A percentile compares a stretch with the other conserved stretches of the same genome.
phyloP scores from a whole-genome alignment of 2,797 vertebrate species.

The Silurus lanzhouensis region DNA sequence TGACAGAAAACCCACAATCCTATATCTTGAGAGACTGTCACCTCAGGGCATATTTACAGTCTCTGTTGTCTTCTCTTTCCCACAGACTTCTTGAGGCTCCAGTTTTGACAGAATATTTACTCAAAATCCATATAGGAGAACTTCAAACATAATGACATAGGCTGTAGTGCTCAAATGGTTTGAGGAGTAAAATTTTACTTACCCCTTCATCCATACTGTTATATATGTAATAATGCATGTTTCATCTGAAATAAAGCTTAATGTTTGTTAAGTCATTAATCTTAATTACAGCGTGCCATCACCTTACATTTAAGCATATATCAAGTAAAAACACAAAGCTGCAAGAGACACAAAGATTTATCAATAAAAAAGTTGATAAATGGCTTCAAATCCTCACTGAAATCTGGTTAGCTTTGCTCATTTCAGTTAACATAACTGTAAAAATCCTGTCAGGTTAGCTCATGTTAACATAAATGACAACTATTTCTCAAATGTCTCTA shows the following conservation, averaged over 20 bases:
- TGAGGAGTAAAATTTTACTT: background rate
- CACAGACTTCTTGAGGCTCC: conserved; percentile 39
- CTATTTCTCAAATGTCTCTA: background rate
- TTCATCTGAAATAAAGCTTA: background rate
- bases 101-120: background rate
- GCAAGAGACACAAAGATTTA: background rate
- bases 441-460: background rate
- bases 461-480: background rate
- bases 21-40: conserved; percentile 61
- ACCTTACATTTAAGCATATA: background rate
- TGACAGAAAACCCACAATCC: conserved; percentile 59
- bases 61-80: conserved; percentile 45
- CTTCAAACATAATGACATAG: background rate
- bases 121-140: background rate
- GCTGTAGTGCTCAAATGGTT: background rate
- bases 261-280: background rate
- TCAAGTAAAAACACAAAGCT: background rate
- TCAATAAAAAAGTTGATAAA: too few species aligned
- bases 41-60: conserved; percentile 58
- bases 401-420: background rate
- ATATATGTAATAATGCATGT: background rate
- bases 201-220: background rate
- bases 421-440: background rate
- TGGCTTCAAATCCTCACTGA: background rate
- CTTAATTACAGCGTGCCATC: background rate